Percentiles rank a stretch among this genome's conserved stretches.
Evolutionary conservation across 2,888 invertebrate genomes (phyloP).

Genomic region (Acrobasis consociella): DNA sequence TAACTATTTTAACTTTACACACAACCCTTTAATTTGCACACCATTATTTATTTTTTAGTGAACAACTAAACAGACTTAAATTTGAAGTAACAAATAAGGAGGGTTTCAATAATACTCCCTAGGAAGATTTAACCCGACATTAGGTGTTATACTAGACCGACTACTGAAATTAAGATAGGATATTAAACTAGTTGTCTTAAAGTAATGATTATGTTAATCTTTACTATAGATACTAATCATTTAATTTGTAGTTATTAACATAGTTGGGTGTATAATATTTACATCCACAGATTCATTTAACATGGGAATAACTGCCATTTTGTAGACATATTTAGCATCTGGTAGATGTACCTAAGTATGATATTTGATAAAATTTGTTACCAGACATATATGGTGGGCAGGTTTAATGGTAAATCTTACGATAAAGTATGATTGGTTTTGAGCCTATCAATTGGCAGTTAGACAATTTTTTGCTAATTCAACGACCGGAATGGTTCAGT

Average conservation of each 20-base stretch:
- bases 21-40: slow-evolving; percentile 83
- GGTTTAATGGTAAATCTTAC: slow-evolving; percentile 18
- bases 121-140: slow-evolving; percentile 54
- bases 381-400: slow-evolving; percentile 5
- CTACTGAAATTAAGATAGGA: slow-evolving; percentile 76
- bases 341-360: slow-evolving; percentile 15
- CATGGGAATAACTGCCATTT: slow-evolving; percentile 69
- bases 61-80: slow-evolving; percentile 57
- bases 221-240: slow-evolving; percentile 76
- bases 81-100: slow-evolving; percentile 48
- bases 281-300: slow-evolving; percentile 67
- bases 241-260: slow-evolving; percentile 76
- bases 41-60: slow-evolving; percentile 69
- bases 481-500: slow-evolving; percentile 72
- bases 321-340: slow-evolving; percentile 40
- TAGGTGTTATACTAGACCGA: slow-evolving; percentile 65
- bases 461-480: slow-evolving; percentile 62
- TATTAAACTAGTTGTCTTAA: slow-evolving; percentile 73
- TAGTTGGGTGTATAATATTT: slow-evolving; percentile 77
- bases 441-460: slow-evolving; percentile 68
- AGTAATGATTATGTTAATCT: slow-evolving; percentile 79
- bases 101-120: slow-evolving; percentile 56
- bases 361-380: slow-evolving; percentile 1
- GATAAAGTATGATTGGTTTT: slow-evolving; percentile 16
- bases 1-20: slow-evolving; percentile 81